Evolutionary conservation across 2,888 invertebrate genomes (phyloP).

Genomic region (Malthinus seriepunctatus): DNA sequence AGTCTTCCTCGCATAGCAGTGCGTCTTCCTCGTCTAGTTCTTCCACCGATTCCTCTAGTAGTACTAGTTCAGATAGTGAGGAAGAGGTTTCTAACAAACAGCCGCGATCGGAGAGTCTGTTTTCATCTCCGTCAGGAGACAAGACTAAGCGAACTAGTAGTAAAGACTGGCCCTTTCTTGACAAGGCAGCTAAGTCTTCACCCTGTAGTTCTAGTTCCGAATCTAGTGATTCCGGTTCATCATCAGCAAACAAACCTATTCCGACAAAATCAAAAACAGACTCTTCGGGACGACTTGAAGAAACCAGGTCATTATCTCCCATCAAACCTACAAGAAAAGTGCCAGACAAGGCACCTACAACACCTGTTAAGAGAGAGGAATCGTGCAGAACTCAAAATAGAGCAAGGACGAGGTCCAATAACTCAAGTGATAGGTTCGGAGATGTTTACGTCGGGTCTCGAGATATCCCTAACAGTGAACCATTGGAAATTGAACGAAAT

Average conservation of each 20-base stretch:
- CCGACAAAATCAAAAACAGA: slow-evolving; percentile 28
- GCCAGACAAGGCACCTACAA: slow-evolving; percentile 32
- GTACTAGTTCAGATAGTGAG: slow-evolving; percentile 64
- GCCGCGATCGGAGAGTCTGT: slow-evolving; percentile 51
- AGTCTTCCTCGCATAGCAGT: slow-evolving; percentile 61
- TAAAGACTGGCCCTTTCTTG: slow-evolving; percentile 79
- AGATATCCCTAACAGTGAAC: slow-evolving; percentile 67
- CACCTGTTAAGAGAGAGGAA: slow-evolving; percentile 76
- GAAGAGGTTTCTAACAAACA: slow-evolving; percentile 48
- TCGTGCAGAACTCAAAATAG: slow-evolving; percentile 56
- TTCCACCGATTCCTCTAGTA: slow-evolving; percentile 56
- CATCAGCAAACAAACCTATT: slow-evolving; percentile 36
- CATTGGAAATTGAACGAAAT: slow-evolving; percentile 50
- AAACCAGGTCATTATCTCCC: slow-evolving; percentile 29
- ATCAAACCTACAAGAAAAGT: slow-evolving; percentile 32
- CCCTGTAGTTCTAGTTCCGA: slow-evolving; percentile 67
- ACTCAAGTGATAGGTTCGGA: slow-evolving; percentile 68
- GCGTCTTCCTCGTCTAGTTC: slow-evolving; percentile 57
- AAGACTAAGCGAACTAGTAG: slow-evolving; percentile 52
- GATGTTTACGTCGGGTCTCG: slow-evolving; percentile 66
- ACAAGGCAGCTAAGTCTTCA: slow-evolving; percentile 73
- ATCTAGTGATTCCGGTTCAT: slow-evolving; percentile 55
- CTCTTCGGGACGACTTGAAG: slow-evolving; percentile 35
- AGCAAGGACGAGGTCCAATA: slow-evolving; percentile 42
- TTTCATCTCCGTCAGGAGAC: slow-evolving; percentile 43